These are phyloP conservation scores for Pluvianellus socialis DNA, from an alignment of 2,113 vertebrate genomes.

Conservation along the genomic window DNA sequence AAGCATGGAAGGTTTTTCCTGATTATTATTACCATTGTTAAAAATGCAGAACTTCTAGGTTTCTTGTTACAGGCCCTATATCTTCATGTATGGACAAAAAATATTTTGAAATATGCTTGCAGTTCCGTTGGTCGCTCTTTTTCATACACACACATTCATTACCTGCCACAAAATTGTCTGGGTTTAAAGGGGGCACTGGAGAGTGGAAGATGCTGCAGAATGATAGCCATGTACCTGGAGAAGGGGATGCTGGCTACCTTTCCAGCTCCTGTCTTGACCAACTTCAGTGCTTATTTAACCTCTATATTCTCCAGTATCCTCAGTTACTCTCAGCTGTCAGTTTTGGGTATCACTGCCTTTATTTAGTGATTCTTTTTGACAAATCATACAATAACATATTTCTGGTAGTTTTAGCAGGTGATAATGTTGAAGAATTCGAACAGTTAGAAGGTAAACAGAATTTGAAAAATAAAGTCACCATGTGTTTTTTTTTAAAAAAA, in stretches of 20 bases:
- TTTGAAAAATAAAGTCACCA: neutral
- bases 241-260: neutral
- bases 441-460: neutral
- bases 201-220: neutral
- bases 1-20: neutral
- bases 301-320: neutral
- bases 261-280: neutral
- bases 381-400: neutral
- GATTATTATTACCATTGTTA: neutral
- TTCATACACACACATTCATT: accelerated
- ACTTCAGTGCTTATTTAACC: neutral
- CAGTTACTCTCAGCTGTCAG: neutral
- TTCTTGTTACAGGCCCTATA: neutral
- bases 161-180: neutral
- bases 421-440: neutral
- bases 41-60: neutral
- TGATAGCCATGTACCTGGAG: accelerated
- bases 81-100: neutral
- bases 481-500: neutral
- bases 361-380: neutral
- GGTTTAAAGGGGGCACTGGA: neutral
- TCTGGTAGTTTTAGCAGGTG: neutral
- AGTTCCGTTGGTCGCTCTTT: neutral
- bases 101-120: neutral
- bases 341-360: neutral